Conservation (phyloP, 2,113 vertebrate species). For the Isichthys henryi region DNA sequence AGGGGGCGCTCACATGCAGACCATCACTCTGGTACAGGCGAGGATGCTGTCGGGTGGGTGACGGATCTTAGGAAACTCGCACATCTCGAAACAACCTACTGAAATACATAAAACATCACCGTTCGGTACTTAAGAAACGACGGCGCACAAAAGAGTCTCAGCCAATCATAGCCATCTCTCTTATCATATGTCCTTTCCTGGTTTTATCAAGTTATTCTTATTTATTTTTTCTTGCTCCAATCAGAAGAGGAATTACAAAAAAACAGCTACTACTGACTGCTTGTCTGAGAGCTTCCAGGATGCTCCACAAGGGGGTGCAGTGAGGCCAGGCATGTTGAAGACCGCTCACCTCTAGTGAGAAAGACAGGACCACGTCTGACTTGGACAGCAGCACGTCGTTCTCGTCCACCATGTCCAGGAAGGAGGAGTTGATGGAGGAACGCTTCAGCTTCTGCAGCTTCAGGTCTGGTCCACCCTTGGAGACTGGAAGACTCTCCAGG, state of each 20-base stretch:
- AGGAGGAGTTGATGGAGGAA: slow-evolving; percentile 79
- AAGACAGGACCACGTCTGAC: slow-evolving; percentile 85
- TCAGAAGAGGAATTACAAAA: background rate
- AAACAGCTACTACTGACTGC: background rate
- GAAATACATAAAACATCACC: background rate
- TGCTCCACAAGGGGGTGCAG: background rate
- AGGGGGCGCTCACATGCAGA: background rate
- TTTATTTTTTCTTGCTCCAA: background rate
- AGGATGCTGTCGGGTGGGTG: background rate
- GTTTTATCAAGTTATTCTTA: background rate
- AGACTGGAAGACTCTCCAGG: slow-evolving; percentile 92
- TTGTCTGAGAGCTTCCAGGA: background rate
- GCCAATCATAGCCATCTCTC: background rate
- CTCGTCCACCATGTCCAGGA: slow-evolving; percentile 90
- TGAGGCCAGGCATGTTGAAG: background rate
- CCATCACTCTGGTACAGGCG: background rate
- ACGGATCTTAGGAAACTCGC: background rate
- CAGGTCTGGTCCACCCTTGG: slow-evolving; percentile 87
- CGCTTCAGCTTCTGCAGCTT: slow-evolving; percentile 88
- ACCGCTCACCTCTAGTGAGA: slow-evolving; percentile 81
- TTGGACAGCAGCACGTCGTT: slow-evolving; percentile 83
- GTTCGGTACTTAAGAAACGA: too few species aligned
- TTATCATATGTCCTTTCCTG: background rate
- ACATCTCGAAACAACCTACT: background rate
- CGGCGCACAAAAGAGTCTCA: background rate